Percentiles rank a stretch among this genome's conserved stretches.
Evolutionary conservation across 1,140 invertebrate genomes (phyloP).

Genomic region (Drosophila funebris): DNA sequence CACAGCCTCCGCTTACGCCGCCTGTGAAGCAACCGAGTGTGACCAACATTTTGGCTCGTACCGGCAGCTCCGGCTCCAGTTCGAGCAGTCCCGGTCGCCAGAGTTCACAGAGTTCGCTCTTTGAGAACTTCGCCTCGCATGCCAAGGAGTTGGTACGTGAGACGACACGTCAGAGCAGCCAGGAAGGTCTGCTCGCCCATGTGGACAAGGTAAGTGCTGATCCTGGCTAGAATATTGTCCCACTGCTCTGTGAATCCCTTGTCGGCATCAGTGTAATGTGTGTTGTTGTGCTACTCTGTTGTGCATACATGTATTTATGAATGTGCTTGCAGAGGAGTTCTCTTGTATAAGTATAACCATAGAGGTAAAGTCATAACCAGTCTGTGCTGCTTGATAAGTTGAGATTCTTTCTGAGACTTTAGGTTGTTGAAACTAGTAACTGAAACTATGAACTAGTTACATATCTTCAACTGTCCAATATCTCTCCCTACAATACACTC

Average conservation of each 20-base stretch:
- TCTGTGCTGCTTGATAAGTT: too few species aligned
- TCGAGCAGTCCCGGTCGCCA: constrained; percentile 86
- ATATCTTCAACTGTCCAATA: too few species aligned
- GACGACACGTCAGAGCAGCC: constrained; percentile 93
- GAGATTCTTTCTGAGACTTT: too few species aligned
- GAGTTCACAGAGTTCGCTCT: constrained; percentile 91
- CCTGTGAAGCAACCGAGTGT: constrained; percentile 87
- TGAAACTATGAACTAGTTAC: too few species aligned
- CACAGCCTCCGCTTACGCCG: constrained; percentile 84
- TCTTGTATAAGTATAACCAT: too few species aligned
- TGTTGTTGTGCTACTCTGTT: constrained; percentile 62
- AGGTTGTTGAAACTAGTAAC: too few species aligned
- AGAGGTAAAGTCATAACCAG: too few species aligned
- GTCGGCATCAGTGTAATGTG: constrained; percentile 26
- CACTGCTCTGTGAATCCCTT: constrained; percentile 3
- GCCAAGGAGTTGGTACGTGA: constrained; percentile 94
- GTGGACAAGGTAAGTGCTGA: constrained; percentile 91
- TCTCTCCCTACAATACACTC: too few species aligned
- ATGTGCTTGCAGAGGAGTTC: background rate
- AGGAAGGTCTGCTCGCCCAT: constrained; percentile 94
- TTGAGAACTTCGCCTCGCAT: constrained; percentile 93
- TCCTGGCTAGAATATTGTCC: background rate
- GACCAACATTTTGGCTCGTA: constrained; percentile 87
- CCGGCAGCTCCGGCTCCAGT: constrained; percentile 87
- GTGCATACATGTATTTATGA: constrained; percentile 27